Conservation (phyloP, 2,113 vertebrate species). For the Alethe castanea region DNA sequence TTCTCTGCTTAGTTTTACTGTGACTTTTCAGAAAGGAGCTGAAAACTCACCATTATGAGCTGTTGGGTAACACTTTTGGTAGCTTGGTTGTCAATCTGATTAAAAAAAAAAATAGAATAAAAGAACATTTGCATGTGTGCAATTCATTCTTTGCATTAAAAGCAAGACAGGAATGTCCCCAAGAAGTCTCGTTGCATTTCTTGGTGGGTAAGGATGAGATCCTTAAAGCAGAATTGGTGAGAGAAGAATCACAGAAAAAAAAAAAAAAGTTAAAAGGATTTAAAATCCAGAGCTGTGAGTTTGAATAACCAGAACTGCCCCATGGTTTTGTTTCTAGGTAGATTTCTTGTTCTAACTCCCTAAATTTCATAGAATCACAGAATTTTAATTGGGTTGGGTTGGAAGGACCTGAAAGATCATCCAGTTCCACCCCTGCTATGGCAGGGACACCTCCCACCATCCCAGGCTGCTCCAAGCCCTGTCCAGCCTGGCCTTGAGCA, state of each 20-base stretch:
- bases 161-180: not conserved
- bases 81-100: not conserved
- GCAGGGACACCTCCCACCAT: accelerated
- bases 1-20: not conserved
- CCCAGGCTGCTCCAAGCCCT: not conserved
- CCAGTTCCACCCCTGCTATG: accelerated
- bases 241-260: not conserved
- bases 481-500: accelerated
- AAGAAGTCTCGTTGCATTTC: not conserved
- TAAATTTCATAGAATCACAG: not conserved
- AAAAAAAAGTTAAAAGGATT: not conserved
- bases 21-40: not conserved
- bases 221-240: not conserved
- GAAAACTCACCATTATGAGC: not conserved
- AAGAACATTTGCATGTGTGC: not conserved
- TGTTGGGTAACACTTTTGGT: not conserved
- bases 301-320: not conserved
- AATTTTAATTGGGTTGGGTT: not conserved
- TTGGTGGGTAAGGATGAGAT: not conserved
- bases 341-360: not conserved
- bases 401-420: not conserved
- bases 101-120: not conserved
- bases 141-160: not conserved
- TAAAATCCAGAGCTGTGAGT: not conserved
- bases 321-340: not conserved